Percentiles rank a stretch among this genome's conserved stretches.
These are phyloP conservation scores for Pygocentrus nattereri DNA, from an alignment of 2,797 vertebrate genomes.

Conservation along the genomic window DNA sequence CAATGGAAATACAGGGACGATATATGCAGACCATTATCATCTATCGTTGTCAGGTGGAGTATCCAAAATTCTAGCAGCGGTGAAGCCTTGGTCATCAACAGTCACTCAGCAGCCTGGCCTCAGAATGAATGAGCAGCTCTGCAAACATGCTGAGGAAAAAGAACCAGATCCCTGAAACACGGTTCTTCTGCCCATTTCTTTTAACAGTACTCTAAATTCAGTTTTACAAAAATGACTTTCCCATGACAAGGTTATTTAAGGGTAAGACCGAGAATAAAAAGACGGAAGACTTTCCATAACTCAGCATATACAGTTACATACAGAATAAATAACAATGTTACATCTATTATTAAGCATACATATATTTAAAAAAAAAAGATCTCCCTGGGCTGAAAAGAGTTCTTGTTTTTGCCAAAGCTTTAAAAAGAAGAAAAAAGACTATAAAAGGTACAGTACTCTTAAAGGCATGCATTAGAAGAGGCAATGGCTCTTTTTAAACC, in stretches of 20 bases:
- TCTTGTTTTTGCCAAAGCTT: slow-evolving; percentile 40
- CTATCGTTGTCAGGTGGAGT: slow-evolving; percentile 48
- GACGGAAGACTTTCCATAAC: background rate
- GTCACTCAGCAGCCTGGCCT: slow-evolving; percentile 44
- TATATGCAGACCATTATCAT: slow-evolving; percentile 25
- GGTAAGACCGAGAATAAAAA: slow-evolving; percentile 19
- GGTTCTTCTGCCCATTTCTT: slow-evolving; percentile 33
- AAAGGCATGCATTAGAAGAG: slow-evolving; percentile 64
- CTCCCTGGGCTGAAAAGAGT: background rate
- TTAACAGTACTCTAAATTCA: slow-evolving; percentile 40
- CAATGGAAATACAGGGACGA: slow-evolving; percentile 30
- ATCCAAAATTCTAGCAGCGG: slow-evolving; percentile 37
- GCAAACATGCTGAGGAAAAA: slow-evolving; percentile 35
- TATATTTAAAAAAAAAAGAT: background rate
- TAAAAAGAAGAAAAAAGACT: slow-evolving; percentile 50
- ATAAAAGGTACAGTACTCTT: slow-evolving; percentile 64
- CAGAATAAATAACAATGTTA: slow-evolving; percentile 15
- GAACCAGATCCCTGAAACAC: slow-evolving; percentile 15
- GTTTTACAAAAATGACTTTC: slow-evolving; percentile 33
- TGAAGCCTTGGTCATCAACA: slow-evolving; percentile 45
- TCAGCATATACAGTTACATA: slow-evolving; percentile 16
- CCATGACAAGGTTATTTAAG: slow-evolving; percentile 36
- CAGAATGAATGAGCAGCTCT: slow-evolving; percentile 26
- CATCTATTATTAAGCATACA: background rate
- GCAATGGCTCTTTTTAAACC: slow-evolving; percentile 55